phyloP scores from a whole-genome alignment of 1,140 invertebrate genomes.

The Monomorium pharaonis region DNA sequence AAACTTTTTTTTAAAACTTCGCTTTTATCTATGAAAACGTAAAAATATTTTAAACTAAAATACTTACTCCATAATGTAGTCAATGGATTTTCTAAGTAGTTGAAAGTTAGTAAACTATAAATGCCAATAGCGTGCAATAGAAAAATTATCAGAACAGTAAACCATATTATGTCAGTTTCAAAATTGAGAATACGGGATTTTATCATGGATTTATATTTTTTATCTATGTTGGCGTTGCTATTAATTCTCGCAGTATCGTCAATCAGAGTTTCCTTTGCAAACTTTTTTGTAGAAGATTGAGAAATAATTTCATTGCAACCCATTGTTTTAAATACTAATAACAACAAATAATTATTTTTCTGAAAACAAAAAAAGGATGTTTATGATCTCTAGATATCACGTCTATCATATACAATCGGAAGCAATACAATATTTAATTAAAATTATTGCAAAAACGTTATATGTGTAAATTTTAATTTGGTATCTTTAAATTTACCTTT shows the following conservation, averaged over 20 bases:
- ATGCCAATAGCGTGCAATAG: conserved; percentile 19
- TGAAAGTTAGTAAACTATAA: conserved; percentile 35
- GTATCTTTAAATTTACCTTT: no score
- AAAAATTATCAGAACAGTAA: background rate
- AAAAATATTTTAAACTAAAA: background rate
- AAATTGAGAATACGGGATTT: background rate
- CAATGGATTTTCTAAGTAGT: background rate
- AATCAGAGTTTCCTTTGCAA: background rate
- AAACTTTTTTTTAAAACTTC: background rate
- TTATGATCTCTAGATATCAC: background rate
- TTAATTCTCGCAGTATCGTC: background rate
- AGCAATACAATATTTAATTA: background rate
- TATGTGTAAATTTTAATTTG: no score
- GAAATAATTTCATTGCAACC: background rate
- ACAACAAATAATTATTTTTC: background rate
- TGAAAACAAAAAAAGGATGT: background rate
- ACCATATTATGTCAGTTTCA: conserved; percentile 31
- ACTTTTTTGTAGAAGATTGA: background rate
- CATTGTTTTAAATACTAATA: background rate
- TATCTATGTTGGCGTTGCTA: background rate
- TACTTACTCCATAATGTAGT: conserved; percentile 46
- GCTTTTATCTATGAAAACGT: no score
- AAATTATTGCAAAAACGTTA: no score
- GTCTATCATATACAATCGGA: background rate
- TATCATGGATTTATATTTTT: background rate